phyloP scores from a whole-genome alignment of 2,888 invertebrate species.

The Pollenia labialis region DNA sequence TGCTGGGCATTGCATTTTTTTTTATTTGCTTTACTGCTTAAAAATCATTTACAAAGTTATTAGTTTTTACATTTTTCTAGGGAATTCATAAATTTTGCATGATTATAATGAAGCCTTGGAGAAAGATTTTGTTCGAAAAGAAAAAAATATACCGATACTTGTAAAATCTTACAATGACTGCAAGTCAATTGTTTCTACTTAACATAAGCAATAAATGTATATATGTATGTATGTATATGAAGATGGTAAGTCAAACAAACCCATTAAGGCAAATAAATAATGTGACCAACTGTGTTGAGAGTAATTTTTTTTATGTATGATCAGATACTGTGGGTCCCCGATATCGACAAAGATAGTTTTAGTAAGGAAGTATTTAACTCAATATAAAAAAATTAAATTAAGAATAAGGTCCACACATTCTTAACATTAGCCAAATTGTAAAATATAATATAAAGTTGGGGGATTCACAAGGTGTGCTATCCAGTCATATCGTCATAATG shows the following conservation, averaged over 20 bases:
- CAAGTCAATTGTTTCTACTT: conserved; percentile 22
- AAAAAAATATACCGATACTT: neutral
- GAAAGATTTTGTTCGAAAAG: neutral
- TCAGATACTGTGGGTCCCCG: too few species aligned
- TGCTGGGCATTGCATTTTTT: neutral
- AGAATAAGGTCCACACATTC: too few species aligned
- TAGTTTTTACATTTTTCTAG: conserved; percentile 34
- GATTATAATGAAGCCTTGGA: neutral
- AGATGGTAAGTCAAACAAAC: too few species aligned
- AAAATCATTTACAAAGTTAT: conserved; percentile 37
- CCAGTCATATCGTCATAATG: too few species aligned
- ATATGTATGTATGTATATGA: too few species aligned
- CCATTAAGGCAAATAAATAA: neutral
- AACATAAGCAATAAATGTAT: conserved; percentile 26
- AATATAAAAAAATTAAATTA: too few species aligned
- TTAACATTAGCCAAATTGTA: too few species aligned
- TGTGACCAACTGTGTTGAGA: conserved; percentile 14
- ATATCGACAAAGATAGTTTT: too few species aligned
- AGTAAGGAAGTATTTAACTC: too few species aligned
- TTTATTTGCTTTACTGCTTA: conserved; percentile 41
- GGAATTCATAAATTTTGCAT: conserved; percentile 1
- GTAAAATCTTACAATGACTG: conserved; percentile 19
- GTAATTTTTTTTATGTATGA: too few species aligned
- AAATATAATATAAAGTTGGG: too few species aligned
- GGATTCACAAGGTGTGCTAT: too few species aligned